A percentile compares a stretch with the other conserved stretches of the same genome.
phyloP scores from a whole-genome alignment of 2,888 invertebrate species.

The Euplexia lucipara region DNA sequence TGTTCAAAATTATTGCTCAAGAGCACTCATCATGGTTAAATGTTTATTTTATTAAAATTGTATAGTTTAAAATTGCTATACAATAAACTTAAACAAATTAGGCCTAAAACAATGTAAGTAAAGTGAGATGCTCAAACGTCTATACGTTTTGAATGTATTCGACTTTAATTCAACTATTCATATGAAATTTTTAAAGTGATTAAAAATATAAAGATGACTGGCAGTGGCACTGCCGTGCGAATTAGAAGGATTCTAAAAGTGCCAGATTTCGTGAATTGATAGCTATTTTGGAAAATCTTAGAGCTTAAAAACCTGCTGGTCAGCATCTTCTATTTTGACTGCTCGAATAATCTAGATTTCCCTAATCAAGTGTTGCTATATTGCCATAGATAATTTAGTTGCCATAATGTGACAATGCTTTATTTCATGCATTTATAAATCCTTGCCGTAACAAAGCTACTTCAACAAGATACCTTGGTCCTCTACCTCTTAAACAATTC shows the following conservation, averaged over 20 bases:
- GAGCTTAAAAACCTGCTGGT: background rate
- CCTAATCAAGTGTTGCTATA: constrained; percentile 24
- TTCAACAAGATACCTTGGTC: constrained; percentile 67
- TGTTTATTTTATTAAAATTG: background rate
- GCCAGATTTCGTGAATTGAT: background rate
- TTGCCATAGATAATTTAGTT: constrained; percentile 53
- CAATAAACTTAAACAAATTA: background rate
- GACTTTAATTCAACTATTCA: background rate
- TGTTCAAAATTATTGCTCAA: constrained; percentile 43
- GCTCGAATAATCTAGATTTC: constrained; percentile 3
- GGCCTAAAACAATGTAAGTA: constrained; percentile 28
- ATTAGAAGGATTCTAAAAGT: background rate
- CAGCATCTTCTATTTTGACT: background rate
- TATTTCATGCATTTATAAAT: constrained; percentile 51
- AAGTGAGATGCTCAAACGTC: constrained; percentile 21
- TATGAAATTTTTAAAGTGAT: background rate
- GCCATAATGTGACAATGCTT: constrained; percentile 63
- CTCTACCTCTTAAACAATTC: constrained; percentile 69
- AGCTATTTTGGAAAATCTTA: constrained; percentile 19
- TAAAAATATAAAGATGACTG: background rate
- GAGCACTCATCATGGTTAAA: constrained; percentile 12
- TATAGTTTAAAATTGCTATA: background rate
- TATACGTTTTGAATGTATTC: constrained; percentile 17
- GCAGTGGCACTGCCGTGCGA: background rate
- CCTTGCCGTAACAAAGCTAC: constrained; percentile 66